Conservation (phyloP, 2,797 vertebrate species). For the Eutrigla gurnardus region DNA sequence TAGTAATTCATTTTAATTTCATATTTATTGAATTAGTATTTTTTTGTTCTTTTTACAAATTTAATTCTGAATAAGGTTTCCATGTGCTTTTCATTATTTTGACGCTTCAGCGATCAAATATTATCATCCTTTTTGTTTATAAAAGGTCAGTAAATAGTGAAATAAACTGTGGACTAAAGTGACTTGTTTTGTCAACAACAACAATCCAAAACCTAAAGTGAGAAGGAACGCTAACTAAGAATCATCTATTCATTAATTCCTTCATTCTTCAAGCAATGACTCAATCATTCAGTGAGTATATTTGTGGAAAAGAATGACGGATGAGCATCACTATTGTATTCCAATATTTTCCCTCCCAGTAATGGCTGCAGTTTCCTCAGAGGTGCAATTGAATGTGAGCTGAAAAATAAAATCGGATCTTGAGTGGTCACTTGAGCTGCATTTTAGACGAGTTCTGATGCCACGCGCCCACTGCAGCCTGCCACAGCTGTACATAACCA, state of each 20-base stretch:
- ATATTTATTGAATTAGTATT: not conserved
- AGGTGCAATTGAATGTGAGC: not conserved
- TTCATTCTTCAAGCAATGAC: not conserved
- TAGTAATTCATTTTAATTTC: not conserved
- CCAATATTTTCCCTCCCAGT: not conserved
- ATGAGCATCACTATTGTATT: not conserved
- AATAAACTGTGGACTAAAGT: not conserved
- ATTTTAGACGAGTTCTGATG: slow-evolving; percentile 18
- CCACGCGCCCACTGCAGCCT: not conserved
- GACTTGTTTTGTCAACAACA: not conserved
- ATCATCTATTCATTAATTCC: not conserved
- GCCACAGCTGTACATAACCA: slow-evolving; percentile 10
- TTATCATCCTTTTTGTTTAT: not conserved
- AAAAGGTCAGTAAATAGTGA: not conserved
- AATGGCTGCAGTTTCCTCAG: not conserved
- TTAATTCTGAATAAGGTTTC: not conserved
- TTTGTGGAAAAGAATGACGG: too few species aligned
- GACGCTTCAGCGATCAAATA: not conserved
- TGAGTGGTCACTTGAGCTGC: slow-evolving; percentile 12
- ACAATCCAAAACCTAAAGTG: not conserved
- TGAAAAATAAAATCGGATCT: slow-evolving; percentile 24
- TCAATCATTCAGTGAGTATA: not conserved
- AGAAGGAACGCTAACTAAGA: not conserved
- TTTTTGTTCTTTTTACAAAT: not conserved
- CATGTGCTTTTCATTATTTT: not conserved